phyloP scores from a whole-genome alignment of 2,888 invertebrate genomes.

The Drosophila austrosaltans region DNA sequence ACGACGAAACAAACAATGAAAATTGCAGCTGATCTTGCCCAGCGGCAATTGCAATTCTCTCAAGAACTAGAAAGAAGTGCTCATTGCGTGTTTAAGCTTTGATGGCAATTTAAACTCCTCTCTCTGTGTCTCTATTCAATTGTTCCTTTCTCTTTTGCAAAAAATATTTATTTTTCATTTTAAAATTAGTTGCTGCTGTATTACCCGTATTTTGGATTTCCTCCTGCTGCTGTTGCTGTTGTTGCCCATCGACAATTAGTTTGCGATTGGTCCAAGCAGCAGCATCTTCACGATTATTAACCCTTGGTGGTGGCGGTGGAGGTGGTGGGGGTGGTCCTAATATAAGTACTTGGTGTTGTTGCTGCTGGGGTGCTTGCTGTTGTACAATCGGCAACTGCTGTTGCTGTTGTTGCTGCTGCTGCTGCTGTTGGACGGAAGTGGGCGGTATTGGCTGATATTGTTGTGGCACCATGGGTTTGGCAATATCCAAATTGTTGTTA shows the following conservation, averaged over 20 bases:
- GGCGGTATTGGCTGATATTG: constrained; percentile 65
- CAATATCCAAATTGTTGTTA: constrained; percentile 42
- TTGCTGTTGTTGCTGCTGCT: constrained; percentile 54
- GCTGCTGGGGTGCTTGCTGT: constrained; percentile 18
- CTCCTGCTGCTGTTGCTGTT: constrained; percentile 40
- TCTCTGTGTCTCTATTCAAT: constrained; percentile 28
- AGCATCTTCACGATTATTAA: constrained; percentile 82
- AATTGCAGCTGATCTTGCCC: constrained; percentile 63
- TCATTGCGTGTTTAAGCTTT: constrained; percentile 54
- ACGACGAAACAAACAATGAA: constrained; percentile 67
- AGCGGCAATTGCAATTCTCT: constrained; percentile 75
- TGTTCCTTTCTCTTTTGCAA: constrained; percentile 15
- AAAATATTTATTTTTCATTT: constrained; percentile 42
- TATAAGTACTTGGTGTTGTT: constrained; percentile 59
- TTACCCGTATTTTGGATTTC: constrained; percentile 62
- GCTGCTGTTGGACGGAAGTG: constrained; percentile 59
- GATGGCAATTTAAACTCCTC: constrained; percentile 63
- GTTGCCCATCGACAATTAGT: constrained; percentile 70
- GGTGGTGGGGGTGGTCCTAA: constrained; percentile 67
- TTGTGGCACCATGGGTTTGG: constrained; percentile 36
- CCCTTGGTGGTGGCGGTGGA: constrained; percentile 65
- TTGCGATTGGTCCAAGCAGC: constrained; percentile 81
- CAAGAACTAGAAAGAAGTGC: constrained; percentile 41
- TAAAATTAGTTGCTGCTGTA: background rate
- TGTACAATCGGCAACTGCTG: background rate